Evolutionary conservation across 2,113 vertebrate species (phyloP).

Genomic region (Corapipo altera): DNA sequence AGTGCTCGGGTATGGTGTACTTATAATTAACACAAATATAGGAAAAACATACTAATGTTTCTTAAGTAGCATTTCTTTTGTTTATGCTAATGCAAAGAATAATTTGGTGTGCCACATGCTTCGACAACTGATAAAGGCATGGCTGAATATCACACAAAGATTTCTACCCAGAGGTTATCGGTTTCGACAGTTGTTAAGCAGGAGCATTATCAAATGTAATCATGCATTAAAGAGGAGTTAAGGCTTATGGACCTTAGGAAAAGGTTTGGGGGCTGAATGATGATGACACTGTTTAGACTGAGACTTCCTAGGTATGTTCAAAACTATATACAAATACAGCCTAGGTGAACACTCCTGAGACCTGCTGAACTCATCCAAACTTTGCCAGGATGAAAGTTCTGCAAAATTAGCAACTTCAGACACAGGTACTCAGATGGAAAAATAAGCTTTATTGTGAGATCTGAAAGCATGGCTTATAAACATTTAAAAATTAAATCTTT

Average conservation of each 20-base stretch:
- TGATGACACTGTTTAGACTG: not conserved
- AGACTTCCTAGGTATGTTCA: not conserved
- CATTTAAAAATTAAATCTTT: not conserved
- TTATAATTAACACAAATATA: conserved; percentile 64
- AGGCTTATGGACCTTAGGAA: accelerated
- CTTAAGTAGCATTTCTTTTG: conserved; percentile 28
- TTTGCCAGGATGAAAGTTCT: not conserved
- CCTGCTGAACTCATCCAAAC: not conserved
- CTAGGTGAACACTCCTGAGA: not conserved
- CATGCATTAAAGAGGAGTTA: not conserved
- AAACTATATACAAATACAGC: not conserved
- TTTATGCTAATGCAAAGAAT: conserved; percentile 34
- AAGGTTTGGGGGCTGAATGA: not conserved
- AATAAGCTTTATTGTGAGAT: not conserved
- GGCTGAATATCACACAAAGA: not conserved
- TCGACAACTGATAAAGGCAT: not conserved
- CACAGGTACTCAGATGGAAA: not conserved
- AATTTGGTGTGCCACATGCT: not conserved
- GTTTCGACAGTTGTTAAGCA: not conserved
- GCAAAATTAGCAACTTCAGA: not conserved
- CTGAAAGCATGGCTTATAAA: not conserved
- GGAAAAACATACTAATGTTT: conserved; percentile 3
- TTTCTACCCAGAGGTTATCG: not conserved
- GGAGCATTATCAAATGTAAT: not conserved
- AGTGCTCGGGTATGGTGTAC: conserved; percentile 22